Evolutionary conservation across 2,888 invertebrate genomes (phyloP).

Genomic region (Autographa gamma): DNA sequence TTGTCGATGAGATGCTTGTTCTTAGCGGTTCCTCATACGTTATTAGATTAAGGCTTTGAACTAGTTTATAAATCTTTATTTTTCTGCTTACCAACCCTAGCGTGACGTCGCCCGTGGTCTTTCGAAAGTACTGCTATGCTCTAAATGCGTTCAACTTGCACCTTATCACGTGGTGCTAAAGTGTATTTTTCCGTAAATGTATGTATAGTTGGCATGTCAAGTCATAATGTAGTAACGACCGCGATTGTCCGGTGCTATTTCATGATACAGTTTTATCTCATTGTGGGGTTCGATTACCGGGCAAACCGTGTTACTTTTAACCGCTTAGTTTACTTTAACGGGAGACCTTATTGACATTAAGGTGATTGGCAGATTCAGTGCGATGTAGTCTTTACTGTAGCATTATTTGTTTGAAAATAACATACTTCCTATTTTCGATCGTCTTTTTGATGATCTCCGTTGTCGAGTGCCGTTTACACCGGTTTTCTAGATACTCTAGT

Average conservation of each 20-base stretch:
- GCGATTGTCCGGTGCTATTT: slow-evolving; percentile 72
- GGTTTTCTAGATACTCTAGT: too few species aligned
- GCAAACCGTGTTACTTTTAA: slow-evolving; percentile 58
- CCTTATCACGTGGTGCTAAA: slow-evolving; percentile 52
- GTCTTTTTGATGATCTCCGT: background rate
- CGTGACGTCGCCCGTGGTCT: slow-evolving; percentile 62
- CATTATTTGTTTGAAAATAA: background rate
- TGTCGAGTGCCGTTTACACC: too few species aligned
- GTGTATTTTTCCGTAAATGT: slow-evolving; percentile 49
- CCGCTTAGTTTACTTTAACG: slow-evolving; percentile 50
- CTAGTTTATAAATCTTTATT: slow-evolving; percentile 43
- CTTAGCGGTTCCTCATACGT: background rate
- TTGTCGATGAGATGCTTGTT: background rate
- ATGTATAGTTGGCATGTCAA: slow-evolving; percentile 56
- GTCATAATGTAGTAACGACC: slow-evolving; percentile 71
- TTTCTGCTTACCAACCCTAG: slow-evolving; percentile 52
- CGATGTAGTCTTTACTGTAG: background rate
- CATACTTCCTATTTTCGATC: background rate
- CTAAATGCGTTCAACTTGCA: slow-evolving; percentile 42
- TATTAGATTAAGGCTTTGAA: slow-evolving; percentile 6
- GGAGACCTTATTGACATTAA: slow-evolving; percentile 38
- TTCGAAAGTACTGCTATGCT: slow-evolving; percentile 75
- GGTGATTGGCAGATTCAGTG: slow-evolving; percentile 28
- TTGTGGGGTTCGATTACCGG: slow-evolving; percentile 60
- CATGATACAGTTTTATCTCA: slow-evolving; percentile 69